Conservation (phyloP, 53 echinoderm and acorn worm species). For the Apostichopus leukothele region DNA sequence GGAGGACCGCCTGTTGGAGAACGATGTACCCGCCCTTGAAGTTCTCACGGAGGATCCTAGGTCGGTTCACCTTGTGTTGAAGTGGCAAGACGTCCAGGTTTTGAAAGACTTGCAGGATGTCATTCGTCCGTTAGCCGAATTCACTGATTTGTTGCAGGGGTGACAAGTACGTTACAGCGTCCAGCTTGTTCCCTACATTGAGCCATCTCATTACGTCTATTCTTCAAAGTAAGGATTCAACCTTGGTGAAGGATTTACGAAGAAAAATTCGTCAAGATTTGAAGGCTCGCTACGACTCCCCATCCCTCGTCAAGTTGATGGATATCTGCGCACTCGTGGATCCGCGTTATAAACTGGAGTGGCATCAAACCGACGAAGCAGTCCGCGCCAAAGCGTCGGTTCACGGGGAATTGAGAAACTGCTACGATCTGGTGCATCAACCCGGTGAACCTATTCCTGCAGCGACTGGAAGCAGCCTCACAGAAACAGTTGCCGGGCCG, state of each 20-base stretch:
- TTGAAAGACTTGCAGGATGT: not conserved
- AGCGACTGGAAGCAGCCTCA: too few relatives aligned
- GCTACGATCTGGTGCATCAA: too few relatives aligned
- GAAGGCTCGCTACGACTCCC: not conserved
- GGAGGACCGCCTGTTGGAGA: slow-evolving; percentile 36
- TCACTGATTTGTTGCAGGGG: slow-evolving; percentile 46
- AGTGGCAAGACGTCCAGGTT: slow-evolving; percentile 37
- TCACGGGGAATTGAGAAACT: too few relatives aligned
- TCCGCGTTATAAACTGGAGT: not conserved
- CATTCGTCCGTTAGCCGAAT: slow-evolving; percentile 14
- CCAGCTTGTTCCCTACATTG: not conserved
- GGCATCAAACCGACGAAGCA: not conserved
- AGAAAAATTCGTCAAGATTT: not conserved
- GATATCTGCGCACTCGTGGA: not conserved
- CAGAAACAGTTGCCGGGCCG: too few relatives aligned
- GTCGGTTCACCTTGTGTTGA: not conserved
- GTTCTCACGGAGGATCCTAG: slow-evolving; percentile 15
- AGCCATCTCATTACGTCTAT: not conserved
- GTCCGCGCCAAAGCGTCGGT: not conserved
- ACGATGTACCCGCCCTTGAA: slow-evolving; percentile 4
- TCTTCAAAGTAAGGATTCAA: not conserved
- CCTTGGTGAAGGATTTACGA: not conserved
- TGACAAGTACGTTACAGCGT: not conserved
- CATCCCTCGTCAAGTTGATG: not conserved
- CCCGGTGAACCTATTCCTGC: too few relatives aligned